Conservation (phyloP, 2,888 invertebrate genomes). For the Sarcophaga rosellei region DNA sequence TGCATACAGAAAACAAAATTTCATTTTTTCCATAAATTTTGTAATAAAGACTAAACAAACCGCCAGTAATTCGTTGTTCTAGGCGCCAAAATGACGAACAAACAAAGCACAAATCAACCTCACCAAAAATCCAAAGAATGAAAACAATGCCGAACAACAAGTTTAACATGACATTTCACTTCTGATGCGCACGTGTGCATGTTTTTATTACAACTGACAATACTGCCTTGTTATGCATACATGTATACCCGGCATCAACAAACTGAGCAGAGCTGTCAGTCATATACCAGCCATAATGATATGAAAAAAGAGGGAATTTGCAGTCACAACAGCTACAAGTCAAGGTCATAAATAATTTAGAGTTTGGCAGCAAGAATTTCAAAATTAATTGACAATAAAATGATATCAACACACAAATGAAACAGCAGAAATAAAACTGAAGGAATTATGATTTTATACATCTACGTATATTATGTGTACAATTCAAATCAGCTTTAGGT, state of each 20-base stretch:
- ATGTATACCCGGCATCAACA: conserved; percentile 6
- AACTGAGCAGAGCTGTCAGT: not conserved
- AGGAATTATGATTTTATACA: too few species aligned
- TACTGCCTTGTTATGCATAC: not conserved
- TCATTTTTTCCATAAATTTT: conserved; percentile 23
- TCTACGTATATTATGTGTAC: too few species aligned
- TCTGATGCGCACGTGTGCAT: conserved; percentile 62
- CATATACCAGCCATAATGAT: too few species aligned
- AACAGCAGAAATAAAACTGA: too few species aligned
- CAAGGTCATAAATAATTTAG: conserved; percentile 54
- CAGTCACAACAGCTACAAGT: conserved; percentile 35
- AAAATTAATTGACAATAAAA: too few species aligned
- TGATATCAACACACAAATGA: too few species aligned
- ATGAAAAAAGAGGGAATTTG: not conserved
- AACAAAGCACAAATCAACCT: not conserved
- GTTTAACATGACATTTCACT: conserved; percentile 62
- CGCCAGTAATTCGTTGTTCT: conserved; percentile 31
- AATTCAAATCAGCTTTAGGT: too few species aligned
- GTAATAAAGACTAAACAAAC: conserved; percentile 27
- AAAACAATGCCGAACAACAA: conserved; percentile 48
- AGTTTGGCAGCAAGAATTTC: not conserved
- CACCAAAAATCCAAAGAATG: conserved; percentile 2
- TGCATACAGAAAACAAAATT: not conserved
- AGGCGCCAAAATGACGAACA: not conserved
- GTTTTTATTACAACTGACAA: conserved; percentile 59